Percentiles rank a stretch among this genome's conserved stretches.
phyloP scores from a whole-genome alignment of 53 echinoderm and acorn worm genomes.

The Patiria pectinifera region DNA sequence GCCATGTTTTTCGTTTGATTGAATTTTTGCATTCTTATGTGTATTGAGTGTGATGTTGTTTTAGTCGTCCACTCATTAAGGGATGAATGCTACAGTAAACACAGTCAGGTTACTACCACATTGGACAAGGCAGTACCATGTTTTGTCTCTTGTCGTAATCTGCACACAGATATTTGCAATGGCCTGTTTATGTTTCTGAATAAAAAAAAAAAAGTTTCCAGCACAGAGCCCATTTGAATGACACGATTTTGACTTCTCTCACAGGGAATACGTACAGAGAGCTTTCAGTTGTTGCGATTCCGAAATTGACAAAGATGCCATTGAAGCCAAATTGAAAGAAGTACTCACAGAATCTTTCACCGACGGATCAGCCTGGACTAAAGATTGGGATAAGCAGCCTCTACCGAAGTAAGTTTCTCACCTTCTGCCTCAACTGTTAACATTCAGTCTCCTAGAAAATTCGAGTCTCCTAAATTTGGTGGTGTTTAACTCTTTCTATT shows the following conservation, averaged over 20 bases:
- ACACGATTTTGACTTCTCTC: not conserved
- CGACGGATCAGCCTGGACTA: constrained; percentile 79
- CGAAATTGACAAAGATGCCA: constrained; percentile 84
- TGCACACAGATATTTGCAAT: not conserved
- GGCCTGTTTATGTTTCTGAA: not conserved
- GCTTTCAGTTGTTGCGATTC: constrained; percentile 85
- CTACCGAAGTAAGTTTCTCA: constrained; percentile 75
- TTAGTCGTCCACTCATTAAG: constrained; percentile 64
- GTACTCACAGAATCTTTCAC: constrained; percentile 82
- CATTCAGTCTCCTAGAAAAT: not conserved
- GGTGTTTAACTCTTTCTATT: not conserved
- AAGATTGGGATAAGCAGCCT: constrained; percentile 83
- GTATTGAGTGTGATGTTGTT: constrained; percentile 53
- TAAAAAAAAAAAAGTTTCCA: not conserved
- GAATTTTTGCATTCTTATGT: constrained; percentile 41
- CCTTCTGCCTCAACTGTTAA: not conserved
- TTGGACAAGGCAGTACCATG: not conserved
- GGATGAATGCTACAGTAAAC: constrained; percentile 66
- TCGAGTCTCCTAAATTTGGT: too few relatives aligned
- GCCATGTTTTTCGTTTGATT: too few relatives aligned
- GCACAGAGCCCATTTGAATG: not conserved
- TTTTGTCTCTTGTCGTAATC: constrained; percentile 20
- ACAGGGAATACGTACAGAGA: constrained; percentile 91
- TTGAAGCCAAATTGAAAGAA: constrained; percentile 82
- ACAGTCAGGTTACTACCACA: not conserved